These are phyloP conservation scores for Drosophila triauraria DNA, from an alignment of 1,140 invertebrate species.

Conservation along the genomic window DNA sequence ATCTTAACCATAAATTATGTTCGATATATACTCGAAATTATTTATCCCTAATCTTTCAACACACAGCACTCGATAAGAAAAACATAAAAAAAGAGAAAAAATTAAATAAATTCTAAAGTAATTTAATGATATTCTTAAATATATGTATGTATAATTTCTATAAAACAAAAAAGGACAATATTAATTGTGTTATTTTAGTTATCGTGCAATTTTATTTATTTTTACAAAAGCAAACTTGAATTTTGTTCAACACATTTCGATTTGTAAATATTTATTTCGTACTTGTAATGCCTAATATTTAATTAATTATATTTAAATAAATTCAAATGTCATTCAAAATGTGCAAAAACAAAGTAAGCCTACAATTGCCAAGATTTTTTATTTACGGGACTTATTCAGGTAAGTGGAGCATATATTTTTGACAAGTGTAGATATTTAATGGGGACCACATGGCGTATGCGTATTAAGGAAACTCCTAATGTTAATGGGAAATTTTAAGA, in stretches of 20 bases:
- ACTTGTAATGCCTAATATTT: slow-evolving; percentile 54
- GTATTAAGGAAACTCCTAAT: not conserved
- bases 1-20: slow-evolving; percentile 61
- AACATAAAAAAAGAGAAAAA: slow-evolving; percentile 15
- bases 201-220: slow-evolving; percentile 82
- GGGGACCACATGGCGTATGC: slow-evolving; percentile 28
- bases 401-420: too few species aligned
- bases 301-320: slow-evolving; percentile 66
- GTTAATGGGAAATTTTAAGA: slow-evolving; percentile 19
- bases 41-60: slow-evolving; percentile 40
- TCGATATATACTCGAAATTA: slow-evolving; percentile 46
- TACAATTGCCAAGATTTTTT: slow-evolving; percentile 15
- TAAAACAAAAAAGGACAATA: slow-evolving; percentile 39
- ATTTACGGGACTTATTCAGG: not conserved
- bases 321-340: slow-evolving; percentile 79
- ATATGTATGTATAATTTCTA: slow-evolving; percentile 36
- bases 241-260: slow-evolving; percentile 62
- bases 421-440: not conserved
- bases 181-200: slow-evolving; percentile 76
- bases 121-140: slow-evolving; percentile 31
- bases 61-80: slow-evolving; percentile 23
- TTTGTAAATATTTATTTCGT: slow-evolving; percentile 81
- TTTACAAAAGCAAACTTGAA: slow-evolving; percentile 57
- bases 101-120: slow-evolving; percentile 23
- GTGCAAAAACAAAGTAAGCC: slow-evolving; percentile 60